Base-by-base conservation (phyloP, 2,888 invertebrate species). In the Stenchaetothrips biformis region DNA sequence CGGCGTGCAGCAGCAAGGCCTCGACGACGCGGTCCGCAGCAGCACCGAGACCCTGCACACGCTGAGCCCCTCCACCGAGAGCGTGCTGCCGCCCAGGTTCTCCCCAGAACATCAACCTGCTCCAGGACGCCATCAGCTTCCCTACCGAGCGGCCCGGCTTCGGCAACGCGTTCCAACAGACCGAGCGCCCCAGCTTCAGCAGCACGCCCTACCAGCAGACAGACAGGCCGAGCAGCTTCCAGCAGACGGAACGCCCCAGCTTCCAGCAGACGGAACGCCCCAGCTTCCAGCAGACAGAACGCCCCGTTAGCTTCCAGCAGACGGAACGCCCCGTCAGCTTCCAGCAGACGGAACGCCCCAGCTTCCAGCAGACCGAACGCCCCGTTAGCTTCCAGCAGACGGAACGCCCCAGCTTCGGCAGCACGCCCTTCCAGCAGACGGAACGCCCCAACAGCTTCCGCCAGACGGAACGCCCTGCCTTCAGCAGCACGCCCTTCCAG, bases 31-130 rank as follows among this genome's bases (percentile, higher is more conserved):
- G 67, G 67, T 74, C 25, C 67, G 67, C 67, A 74, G 67, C 67
- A 74, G 67, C 67, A 74, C 67, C 7, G 67, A 74, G 67, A 21
- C 21, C 21, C 67, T 74, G 25, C 25, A 74, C 67, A 74, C 67
- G 67, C 67, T 74, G 9, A 74, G 21, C 21, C 67, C 67, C 67
- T 25, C 67, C 67, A 74, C 67, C 21, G 67, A 74, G 67, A 74
- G 25, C 16, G 16, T 53, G 21, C 21, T 25, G 21, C 67, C 67
- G 21, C 8, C 67, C 8, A 7, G 67, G 21, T 74, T 74, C 67
- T n/a, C 67, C 7, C 67, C 67, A 74, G 25, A 74, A 74, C 67
- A 21, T 74, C 21, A 74, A 74, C 25, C 67, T 74, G 8, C 67
- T 74, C 4, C 67, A 74, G 67, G 21, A 74, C 21, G 11, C n/a